These are phyloP conservation scores for Lethenteron reissneri DNA, from an alignment of 2,113 vertebrate species.

Conservation along the genomic window DNA sequence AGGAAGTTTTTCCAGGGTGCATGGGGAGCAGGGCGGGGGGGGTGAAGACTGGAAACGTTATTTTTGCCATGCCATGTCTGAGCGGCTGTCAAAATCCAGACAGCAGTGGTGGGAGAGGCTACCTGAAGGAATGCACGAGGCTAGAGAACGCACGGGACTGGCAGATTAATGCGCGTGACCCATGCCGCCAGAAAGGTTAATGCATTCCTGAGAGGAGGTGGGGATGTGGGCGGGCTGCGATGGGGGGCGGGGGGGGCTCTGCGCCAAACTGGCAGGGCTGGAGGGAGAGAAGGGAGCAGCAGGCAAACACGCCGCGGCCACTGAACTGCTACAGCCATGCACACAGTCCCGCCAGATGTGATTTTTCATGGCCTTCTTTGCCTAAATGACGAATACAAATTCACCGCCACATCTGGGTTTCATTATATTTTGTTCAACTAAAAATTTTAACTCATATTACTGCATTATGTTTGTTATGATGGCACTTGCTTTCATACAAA, in stretches of 20 bases:
- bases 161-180: not conserved
- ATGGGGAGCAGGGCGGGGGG: not conserved
- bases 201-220: not conserved
- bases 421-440: no score
- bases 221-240: not conserved
- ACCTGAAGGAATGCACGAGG: constrained; percentile 2
- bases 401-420: no score
- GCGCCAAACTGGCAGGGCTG: constrained; percentile 2
- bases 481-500: no score
- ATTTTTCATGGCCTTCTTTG: no score
- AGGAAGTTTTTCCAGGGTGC: no score
- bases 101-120: not conserved
- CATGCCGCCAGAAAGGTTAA: constrained; percentile 4
- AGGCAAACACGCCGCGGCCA: not conserved
- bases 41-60: not conserved
- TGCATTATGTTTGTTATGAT: no score
- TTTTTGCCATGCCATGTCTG: constrained; percentile 1
- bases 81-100: constrained; percentile 6
- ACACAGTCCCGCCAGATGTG: no score
- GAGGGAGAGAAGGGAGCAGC: constrained; percentile 4
- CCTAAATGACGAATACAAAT: no score
- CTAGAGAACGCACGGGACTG: not conserved
- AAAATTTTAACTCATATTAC: no score
- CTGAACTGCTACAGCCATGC: no score
- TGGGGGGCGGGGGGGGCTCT: not conserved